These are phyloP conservation scores for Centruroides sculpturatus DNA, from an alignment of 1,140 invertebrate species.

Conservation along the genomic window DNA sequence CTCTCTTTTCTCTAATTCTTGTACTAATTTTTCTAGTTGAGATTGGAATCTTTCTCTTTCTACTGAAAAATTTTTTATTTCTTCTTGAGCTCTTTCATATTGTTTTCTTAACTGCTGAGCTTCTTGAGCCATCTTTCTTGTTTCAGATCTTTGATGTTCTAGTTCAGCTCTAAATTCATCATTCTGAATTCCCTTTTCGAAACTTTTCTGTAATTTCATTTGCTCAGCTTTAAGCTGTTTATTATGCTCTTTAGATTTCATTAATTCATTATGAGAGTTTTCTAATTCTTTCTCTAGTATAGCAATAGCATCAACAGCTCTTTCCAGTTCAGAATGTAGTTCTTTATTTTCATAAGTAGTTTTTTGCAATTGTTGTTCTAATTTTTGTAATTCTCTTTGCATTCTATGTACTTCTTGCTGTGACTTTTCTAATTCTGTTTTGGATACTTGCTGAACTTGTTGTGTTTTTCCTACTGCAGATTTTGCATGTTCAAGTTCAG, in stretches of 20 bases:
- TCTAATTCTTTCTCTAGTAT: constrained; percentile 19
- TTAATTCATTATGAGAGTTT: background rate
- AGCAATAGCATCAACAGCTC: constrained; percentile 19
- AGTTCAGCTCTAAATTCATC: constrained; percentile 58
- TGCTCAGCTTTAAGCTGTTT: constrained; percentile 12
- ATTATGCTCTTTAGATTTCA: constrained; percentile 12
- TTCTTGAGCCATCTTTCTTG: background rate
- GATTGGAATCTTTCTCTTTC: constrained; percentile 76
- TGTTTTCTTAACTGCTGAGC: constrained; percentile 43
- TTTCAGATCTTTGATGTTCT: constrained; percentile 29
- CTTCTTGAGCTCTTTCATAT: constrained; percentile 56
- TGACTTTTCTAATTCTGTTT: constrained; percentile 1
- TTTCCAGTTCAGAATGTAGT: constrained; percentile 19
- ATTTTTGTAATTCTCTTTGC: constrained; percentile 48
- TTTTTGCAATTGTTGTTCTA: constrained; percentile 52
- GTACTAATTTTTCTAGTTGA: constrained; percentile 80
- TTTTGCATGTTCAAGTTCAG: constrained; percentile 8
- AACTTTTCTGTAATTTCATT: constrained; percentile 38
- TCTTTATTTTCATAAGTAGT: constrained; percentile 29
- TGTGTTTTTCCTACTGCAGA: background rate
- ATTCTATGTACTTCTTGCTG: constrained; percentile 25
- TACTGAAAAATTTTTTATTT: constrained; percentile 54
- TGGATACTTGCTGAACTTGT: background rate
- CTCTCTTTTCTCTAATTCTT: constrained; percentile 85
- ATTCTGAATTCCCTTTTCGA: constrained; percentile 46